phyloP scores from a whole-genome alignment of 2,113 vertebrate species.

The Etheostoma cragini region DNA sequence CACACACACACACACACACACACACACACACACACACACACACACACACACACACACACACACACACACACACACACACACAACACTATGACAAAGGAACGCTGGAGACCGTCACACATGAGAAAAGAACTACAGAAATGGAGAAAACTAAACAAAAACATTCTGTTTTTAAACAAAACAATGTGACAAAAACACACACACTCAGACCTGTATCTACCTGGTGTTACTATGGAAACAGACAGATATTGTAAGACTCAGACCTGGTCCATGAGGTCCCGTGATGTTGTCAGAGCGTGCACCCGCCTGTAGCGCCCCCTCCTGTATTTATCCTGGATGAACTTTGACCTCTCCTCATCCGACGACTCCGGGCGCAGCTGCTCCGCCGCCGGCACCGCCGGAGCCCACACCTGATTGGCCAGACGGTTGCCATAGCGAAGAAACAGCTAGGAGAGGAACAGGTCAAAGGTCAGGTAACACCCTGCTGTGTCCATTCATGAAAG shows the following conservation, averaged over 20 bases:
- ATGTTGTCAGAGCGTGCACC: slow-evolving; percentile 74
- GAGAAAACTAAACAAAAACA: too few relatives aligned
- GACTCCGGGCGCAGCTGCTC: slow-evolving; percentile 78
- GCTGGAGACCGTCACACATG: too few relatives aligned
- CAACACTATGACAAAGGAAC: too few relatives aligned
- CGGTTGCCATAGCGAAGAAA: slow-evolving; percentile 82
- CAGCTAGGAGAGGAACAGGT: slow-evolving; percentile 66
- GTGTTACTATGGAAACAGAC: too few relatives aligned
- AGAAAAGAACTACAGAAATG: too few relatives aligned
- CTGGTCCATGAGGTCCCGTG: slow-evolving; percentile 76
- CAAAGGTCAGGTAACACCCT: not conserved
- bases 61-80: too few relatives aligned
- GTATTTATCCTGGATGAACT: slow-evolving; percentile 84
- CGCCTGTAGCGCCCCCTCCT: slow-evolving; percentile 78
- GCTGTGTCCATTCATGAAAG: slow-evolving; percentile 1
- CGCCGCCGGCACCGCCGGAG: slow-evolving; percentile 64
- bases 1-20: not conserved
- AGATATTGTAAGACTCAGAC: slow-evolving; percentile 11
- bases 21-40: not conserved
- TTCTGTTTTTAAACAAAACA: too few relatives aligned
- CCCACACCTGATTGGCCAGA: slow-evolving; percentile 83
- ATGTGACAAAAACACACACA: too few relatives aligned
- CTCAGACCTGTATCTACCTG: too few relatives aligned
- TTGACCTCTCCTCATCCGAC: slow-evolving; percentile 64
- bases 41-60: too few relatives aligned